phyloP scores from a whole-genome alignment of 1,140 invertebrate genomes.

The Diorhabda elongata region DNA sequence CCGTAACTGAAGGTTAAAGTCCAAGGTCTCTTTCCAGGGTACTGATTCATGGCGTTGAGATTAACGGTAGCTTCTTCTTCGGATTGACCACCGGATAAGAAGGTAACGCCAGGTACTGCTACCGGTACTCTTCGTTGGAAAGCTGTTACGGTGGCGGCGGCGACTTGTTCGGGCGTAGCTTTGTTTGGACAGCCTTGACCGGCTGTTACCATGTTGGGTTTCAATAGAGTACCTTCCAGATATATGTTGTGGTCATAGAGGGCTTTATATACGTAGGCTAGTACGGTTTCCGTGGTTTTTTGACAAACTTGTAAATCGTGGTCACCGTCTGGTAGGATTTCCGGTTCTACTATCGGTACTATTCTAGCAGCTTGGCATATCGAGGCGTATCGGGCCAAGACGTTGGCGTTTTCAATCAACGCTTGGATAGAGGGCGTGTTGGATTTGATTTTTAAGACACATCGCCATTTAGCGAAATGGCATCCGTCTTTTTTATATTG shows the following conservation, averaged over 20 bases:
- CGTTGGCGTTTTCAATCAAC: conserved; percentile 92
- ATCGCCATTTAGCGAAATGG: conserved; percentile 98
- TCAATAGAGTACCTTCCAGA: conserved; percentile 94
- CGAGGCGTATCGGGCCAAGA: conserved; percentile 91
- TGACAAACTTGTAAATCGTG: conserved; percentile 91
- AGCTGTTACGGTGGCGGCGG: conserved; percentile 83
- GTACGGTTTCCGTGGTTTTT: conserved; percentile 85
- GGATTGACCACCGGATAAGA: conserved; percentile 94
- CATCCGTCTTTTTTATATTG: conserved; percentile 98
- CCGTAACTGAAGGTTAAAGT: conserved; percentile 95
- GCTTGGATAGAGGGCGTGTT: conserved; percentile 85
- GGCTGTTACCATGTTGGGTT: conserved; percentile 91
- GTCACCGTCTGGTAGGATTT: conserved; percentile 82
- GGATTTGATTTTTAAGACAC: conserved; percentile 89
- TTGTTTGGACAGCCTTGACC: conserved; percentile 68
- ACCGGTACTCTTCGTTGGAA: conserved; percentile 85
- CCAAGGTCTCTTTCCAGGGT: conserved; percentile 84
- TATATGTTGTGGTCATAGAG: conserved; percentile 95
- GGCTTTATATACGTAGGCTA: conserved; percentile 93
- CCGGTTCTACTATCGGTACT: conserved; percentile 97
- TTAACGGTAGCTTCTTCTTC: conserved; percentile 95
- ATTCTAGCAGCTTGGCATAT: conserved; percentile 95
- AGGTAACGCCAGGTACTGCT: conserved; percentile 87
- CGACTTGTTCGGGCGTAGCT: conserved; percentile 72
- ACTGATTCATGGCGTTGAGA: conserved; percentile 89